Base-by-base conservation (phyloP, 2,797 vertebrate species). In the Serranus cabrilla region DNA sequence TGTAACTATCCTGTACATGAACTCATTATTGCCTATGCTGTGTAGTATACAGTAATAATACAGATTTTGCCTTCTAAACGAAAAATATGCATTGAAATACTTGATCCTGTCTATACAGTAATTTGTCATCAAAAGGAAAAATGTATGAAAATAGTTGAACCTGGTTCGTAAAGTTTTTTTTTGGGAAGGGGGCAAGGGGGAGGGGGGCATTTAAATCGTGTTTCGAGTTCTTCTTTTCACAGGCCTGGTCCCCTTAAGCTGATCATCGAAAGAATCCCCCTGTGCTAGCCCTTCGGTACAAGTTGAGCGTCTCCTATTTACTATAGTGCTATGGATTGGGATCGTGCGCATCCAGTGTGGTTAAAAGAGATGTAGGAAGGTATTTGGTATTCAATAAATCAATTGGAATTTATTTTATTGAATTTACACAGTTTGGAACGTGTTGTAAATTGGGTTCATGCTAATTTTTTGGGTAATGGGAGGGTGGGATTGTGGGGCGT, bases 151-250 rank as follows among this genome's bases (percentile, higher is more conserved):
- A 9, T 34, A 34, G 34, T 54, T 52, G 7, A 64, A 65, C 21
- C 34, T 74, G 11, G 52, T 5, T 43, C 31, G 20, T 25, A 52
- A 71, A 75, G 5, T 49, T 20, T 34, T 55, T 27, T 45, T 72
- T 34, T 34, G 34, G 34, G 34, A 9, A 6, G 13, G 13, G 63
- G 68, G 39, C 58, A 52, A 47, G 61, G 76, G 75, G 81, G 80
- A 66, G 78, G 83, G n/a, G 89, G 89, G 69, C 11, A 57, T 87
- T 91, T 90, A 93, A 94, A 93, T 78, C 79, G 80, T 92, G 54
- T 93, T 74, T 94, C 87, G 79, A 93, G 93, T 94, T 93, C 75
- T 93, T 92, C 93, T 94, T 93, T 93, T 87, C 85, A 94, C 95
- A 96, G 95, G 94, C 93, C 56, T 82, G 67, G 47, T 76, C 82